Evolutionary conservation across 2,888 invertebrate species (phyloP), one percentile per base, ranked within the genome.

Genomic region (Spicauda simplicius): DNA sequence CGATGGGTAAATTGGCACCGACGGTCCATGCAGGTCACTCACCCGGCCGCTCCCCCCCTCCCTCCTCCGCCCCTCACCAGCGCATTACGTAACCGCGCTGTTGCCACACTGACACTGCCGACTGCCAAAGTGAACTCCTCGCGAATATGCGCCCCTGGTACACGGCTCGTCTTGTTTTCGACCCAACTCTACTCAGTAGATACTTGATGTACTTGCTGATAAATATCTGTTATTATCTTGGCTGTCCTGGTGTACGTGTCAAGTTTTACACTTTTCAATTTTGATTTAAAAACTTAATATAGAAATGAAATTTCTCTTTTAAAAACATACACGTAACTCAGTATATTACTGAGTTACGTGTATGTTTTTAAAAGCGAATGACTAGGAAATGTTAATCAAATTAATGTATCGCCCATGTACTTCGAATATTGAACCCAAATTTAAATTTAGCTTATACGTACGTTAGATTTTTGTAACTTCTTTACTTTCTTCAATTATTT

Each of bases 1-100:
- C 88, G 87, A 87, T 90, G 82, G 84, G 87, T 88, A 90, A 91
- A 91, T 93, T 93, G 92, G 92, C 91, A 86, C 81, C 86, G 77
- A 77, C 88, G 83, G 86, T 84, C 89, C 87, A 85, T 85, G 78
- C 88, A 81, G 92, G 91, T 92, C 92, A 89, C 73, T 88, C 81
- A 90, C 90, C 92, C 80, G 79, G 74, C 62, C 74, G 25, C 25
- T 74, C 70, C 70, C 75, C 78, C 72, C 73, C 64, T 73, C 70
- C 80, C 25, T 74, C 70, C 70, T 74, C 78, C 72, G 74, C 64
- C 74, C 70, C 80, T 74, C 80, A 83, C 74, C 76, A 77, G 81
- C 80, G 52, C 67, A 73, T 90, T 90, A 86, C 88, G 87, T 88
- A 90, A 91, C 73, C 53, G 64, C 86, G 82, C 80, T 83, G 90